Evolutionary conservation across 2,797 vertebrate species (phyloP).

Genomic region (Chrosomus eos): DNA sequence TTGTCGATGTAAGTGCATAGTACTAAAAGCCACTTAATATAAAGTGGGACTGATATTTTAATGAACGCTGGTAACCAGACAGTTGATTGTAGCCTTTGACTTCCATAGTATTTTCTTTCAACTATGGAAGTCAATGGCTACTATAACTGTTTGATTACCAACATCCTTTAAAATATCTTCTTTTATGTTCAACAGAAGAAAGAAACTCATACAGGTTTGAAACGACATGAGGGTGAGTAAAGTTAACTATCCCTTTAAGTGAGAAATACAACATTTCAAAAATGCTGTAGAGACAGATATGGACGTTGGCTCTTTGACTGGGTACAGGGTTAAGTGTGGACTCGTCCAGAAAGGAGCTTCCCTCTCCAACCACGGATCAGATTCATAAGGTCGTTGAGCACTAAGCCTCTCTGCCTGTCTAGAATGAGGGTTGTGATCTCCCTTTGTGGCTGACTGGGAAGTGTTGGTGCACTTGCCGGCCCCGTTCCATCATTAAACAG

Average conservation of each 20-base stretch:
- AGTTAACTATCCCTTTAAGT: neutral
- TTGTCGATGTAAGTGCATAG: too few relatives aligned
- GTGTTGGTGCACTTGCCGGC: constrained; percentile 92
- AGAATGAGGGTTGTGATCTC: constrained; percentile 95
- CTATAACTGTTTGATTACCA: too few relatives aligned
- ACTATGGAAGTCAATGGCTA: too few relatives aligned
- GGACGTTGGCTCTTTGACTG: constrained; percentile 38
- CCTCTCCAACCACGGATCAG: constrained; percentile 73
- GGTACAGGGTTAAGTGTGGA: constrained; percentile 79
- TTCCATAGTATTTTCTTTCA: too few relatives aligned
- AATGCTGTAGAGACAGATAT: neutral
- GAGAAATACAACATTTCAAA: neutral
- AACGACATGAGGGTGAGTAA: too few relatives aligned
- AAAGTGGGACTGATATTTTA: too few relatives aligned
- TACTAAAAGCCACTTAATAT: too few relatives aligned
- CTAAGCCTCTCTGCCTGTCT: constrained; percentile 90
- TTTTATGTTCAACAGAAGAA: too few relatives aligned
- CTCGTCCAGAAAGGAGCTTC: constrained; percentile 54
- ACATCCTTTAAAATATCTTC: too few relatives aligned
- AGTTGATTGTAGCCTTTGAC: too few relatives aligned
- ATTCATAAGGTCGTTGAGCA: constrained; percentile 88
- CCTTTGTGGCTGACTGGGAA: constrained; percentile 98
- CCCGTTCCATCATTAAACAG: constrained; percentile 96
- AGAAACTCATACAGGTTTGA: too few relatives aligned
- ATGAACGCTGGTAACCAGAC: too few relatives aligned